Conservation (phyloP, 2,797 vertebrate species). For the Hemibagrus guttatus region DNA sequence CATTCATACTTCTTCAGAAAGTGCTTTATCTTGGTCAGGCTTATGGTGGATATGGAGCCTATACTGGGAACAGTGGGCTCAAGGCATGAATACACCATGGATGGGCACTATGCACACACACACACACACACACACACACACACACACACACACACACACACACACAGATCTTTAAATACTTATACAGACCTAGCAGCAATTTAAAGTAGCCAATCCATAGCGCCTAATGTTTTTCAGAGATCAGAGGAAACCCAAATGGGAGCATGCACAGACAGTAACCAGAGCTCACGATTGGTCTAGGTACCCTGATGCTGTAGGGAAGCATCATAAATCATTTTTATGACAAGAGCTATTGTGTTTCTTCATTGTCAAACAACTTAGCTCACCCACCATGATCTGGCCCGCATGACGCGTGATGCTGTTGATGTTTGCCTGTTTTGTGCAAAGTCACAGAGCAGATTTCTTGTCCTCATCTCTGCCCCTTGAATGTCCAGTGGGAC, state of each 20-base stretch:
- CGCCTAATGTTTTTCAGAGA: neutral
- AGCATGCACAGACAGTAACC: neutral
- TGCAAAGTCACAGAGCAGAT: constrained; percentile 75
- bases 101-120: neutral
- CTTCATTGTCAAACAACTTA: neutral
- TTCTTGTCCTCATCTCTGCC: constrained; percentile 79
- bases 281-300: neutral
- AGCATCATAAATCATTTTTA: neutral
- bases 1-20: neutral
- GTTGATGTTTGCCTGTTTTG: constrained; percentile 76
- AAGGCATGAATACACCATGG: neutral
- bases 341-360: neutral
- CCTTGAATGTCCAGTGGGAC: constrained; percentile 87
- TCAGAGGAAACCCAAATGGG: neutral
- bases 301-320: neutral
- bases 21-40: too few relatives aligned
- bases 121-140: neutral
- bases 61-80: neutral
- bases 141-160: neutral
- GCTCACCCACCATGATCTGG: constrained; percentile 87
- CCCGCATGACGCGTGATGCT: constrained; percentile 84
- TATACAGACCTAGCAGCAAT: neutral
- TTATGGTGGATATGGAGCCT: neutral
- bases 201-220: neutral
- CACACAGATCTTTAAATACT: neutral